Evolutionary conservation across 2,797 vertebrate genomes (phyloP), one percentile per base, ranked within the genome.

Genomic region (Lepus oiostolus): DNA sequence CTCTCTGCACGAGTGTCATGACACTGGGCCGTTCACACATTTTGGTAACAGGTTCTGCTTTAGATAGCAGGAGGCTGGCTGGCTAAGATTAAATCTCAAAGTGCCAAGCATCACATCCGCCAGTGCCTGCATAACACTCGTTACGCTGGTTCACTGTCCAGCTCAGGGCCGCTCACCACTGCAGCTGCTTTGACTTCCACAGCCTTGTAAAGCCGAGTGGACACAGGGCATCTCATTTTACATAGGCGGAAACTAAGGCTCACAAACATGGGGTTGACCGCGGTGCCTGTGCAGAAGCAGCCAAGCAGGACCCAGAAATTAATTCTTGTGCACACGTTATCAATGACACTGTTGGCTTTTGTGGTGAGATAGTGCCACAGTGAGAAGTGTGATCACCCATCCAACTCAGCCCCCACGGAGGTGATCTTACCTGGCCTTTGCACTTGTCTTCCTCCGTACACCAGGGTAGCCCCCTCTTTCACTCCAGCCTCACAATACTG

Each of bases 401-500:
- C 42, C 42, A 50, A 17, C 7, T 24, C 65, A 22, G 77, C 11
- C 35, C 30, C 19, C 2, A 8, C 0, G 0, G 12, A 50, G 79
- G 26, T 0, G 30, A 16, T 32, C 98, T 97, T 98, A 99, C 99
- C 99, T 98, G 99, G 99, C 96, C 99, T 98, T 70, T 90, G 72
- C 60, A 99, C 99, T 98, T 99, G 99, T 95, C 85, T 98, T 94
- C 99, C 99, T 79, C 99, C 99, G 0, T 98, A 99, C 58, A 99
- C 98, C 89, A 99, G 97, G 0, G 99, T 99, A 85, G 99, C 99
- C 35, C 99, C 99, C 96, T 99, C 99, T 98, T 99, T 99, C 83
- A 99, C 96, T 17, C 99, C 99, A 0, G 98, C 95, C 91, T 99
- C 99, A 68, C 99, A 99, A 97, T 99, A 99, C 54, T 99, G 99